Conservation (phyloP, 1,140 invertebrate genomes). For the Elymnias hypermnestra region DNA sequence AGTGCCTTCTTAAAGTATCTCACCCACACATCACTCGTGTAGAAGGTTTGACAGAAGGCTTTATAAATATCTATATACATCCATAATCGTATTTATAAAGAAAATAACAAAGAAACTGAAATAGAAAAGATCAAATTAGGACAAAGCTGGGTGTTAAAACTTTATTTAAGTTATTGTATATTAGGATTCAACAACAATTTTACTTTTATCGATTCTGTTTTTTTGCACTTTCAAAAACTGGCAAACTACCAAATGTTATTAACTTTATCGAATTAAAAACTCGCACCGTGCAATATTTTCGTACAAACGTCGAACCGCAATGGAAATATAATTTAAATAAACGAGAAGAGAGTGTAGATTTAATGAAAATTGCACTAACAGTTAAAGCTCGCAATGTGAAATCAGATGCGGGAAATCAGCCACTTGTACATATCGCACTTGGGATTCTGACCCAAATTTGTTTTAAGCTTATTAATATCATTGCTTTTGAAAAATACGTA, state of each 20-base stretch:
- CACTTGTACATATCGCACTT: slow-evolving; percentile 16
- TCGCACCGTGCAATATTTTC: background rate
- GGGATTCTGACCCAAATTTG: slow-evolving; percentile 10
- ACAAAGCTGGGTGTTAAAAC: background rate
- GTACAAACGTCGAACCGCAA: too few relatives aligned
- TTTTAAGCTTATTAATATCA: slow-evolving; percentile 14
- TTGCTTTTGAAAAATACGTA: slow-evolving; percentile 2
- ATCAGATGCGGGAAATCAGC: slow-evolving; percentile 14
- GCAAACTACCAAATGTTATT: background rate
- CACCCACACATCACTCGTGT: too few relatives aligned
- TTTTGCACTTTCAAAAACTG: background rate
- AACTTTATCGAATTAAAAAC: background rate
- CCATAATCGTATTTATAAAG: too few relatives aligned
- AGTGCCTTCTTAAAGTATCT: too few relatives aligned
- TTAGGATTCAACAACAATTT: background rate
- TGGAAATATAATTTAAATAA: slow-evolving; percentile 2
- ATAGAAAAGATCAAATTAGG: too few relatives aligned
- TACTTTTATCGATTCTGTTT: background rate
- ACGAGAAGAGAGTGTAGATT: background rate
- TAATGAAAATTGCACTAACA: slow-evolving; percentile 3
- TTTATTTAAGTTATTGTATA: background rate
- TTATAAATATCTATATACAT: too few relatives aligned
- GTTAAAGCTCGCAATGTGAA: slow-evolving; percentile 9
- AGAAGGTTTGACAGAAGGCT: too few relatives aligned
- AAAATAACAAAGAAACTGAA: too few relatives aligned